Base-by-base conservation (phyloP, 2,888 invertebrate genomes). In the Nineta flava region DNA sequence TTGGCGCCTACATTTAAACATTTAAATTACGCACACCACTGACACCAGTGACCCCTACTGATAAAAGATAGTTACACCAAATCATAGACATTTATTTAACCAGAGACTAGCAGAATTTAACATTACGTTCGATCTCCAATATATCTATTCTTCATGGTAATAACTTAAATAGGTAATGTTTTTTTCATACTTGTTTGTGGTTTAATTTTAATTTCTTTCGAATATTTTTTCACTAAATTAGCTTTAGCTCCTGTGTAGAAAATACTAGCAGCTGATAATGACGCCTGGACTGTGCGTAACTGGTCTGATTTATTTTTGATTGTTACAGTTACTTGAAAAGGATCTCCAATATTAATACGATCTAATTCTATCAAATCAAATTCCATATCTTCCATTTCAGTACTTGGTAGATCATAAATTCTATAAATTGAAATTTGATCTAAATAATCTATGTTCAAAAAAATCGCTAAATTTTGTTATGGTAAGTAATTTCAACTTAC, bases 201-300 rank as follows among this genome's bases (percentile, higher is more conserved):
- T 52, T 74, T 71, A 2, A 87, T 68, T 35, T 67, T 69, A 56
- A 84, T 75, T 52, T 76, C 74, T 6, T 79, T 81, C 49, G 80
- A 75, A 0, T 78, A 75, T 58, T 76, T 79, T 62, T 83, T 85
- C 15, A 87, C 74, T n/a, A 75, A 60, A 15, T 79, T 71, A 0
- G 81, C 81, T 60, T 76, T 76, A 9, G 85, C 77, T 5, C 87
- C 88, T 19, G 81, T 87, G 66, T 87, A 87, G 63, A 77, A 86
- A 38, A 85, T 78, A 56, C 83, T 83, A 43, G 73, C 77, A 1
- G 81, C 77, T 5, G 78, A 74, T 31, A 87, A 59, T 1, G 78
- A 74, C 0, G 81, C 79, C 53, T 79, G 76, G 43, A 87, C 74
- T 35, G 76, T 79, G 6, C 85, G 73, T 53, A 70, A 70, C 63